Evolutionary conservation across 2,113 vertebrate genomes (phyloP).

Genomic region (Pantherophis guttatus): DNA sequence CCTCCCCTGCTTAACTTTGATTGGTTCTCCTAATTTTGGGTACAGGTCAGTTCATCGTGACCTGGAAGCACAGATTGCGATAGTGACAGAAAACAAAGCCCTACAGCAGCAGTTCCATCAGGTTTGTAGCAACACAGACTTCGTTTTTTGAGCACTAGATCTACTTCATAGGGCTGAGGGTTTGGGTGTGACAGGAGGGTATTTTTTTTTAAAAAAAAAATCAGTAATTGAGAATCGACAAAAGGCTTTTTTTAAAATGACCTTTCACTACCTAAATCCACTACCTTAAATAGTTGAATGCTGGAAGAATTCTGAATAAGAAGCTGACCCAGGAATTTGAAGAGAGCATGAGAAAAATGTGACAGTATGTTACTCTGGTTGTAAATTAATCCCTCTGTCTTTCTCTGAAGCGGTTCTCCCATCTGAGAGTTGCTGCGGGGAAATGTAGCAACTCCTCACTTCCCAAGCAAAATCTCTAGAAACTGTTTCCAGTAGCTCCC

Average conservation of each 20-base stretch:
- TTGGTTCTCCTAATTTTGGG: conserved; percentile 97
- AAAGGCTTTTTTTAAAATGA: not conserved
- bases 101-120: conserved; percentile 88
- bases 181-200: not conserved
- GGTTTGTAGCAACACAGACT: conserved; percentile 63
- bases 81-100: conserved; percentile 86
- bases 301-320: fast-evolving
- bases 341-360: not conserved
- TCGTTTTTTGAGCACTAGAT: fast-evolving
- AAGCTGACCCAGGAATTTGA: not conserved
- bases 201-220: not conserved
- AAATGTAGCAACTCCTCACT: not conserved
- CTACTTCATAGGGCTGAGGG: not conserved
- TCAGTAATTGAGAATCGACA: conserved; percentile 3
- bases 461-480: not conserved
- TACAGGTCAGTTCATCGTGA: conserved; percentile 96
- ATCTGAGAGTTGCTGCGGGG: not conserved
- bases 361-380: not conserved
- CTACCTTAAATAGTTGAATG: not conserved
- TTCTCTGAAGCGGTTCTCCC: not conserved
- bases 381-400: not conserved
- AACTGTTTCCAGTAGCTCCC: not conserved
- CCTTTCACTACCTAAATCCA: not conserved
- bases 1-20: conserved; percentile 90
- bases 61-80: conserved; percentile 93